Evolutionary conservation across 2,113 vertebrate species (phyloP), one percentile per base, ranked within the genome.

Genomic region (Melanostigma gelatinosum): DNA sequence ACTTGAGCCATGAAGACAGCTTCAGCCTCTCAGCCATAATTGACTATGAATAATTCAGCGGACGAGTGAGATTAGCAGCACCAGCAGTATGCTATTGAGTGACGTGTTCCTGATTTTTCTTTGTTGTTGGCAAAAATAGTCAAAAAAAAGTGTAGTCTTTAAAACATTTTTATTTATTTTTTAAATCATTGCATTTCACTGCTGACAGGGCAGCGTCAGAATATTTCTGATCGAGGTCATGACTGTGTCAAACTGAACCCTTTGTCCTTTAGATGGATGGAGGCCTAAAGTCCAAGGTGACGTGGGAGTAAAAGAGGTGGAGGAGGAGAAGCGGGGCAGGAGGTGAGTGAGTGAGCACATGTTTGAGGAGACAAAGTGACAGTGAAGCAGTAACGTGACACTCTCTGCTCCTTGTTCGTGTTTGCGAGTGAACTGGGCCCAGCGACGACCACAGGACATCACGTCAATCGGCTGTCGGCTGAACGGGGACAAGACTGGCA

Each of bases 41-140:
- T 92, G 87, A 88, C 88, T 80, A 92, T 95, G 86, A 94, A 94
- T 94, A 91, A 94, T 93, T 94, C 81, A 94, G 75, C 60, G 65
- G 54, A 58, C 29, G 72, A 76, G 62, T 38, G 57, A 61, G 80
- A 87, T 86, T 87, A 88, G 78, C 65, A n/a, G 81, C 75, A 72
- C 50, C 15, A n/a, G 57, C 69, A 18, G 38, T 72, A 52, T 70
- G 60, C 72, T 38, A 1, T 13, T 77, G 80, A 89, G 70, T 83
- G 89, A 86, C 85, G 76, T 69, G 72, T 71, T 86, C 29, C 46
- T 54, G 72, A 65, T 73, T 80, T 69, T 75, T 79, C 72, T 64
- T 76, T 83, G 38, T 67, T 84, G 50, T 61, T 48, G 3, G 50
- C 61, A 64, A 72, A 82, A 78, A 63, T 61, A 74, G 75, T 73